Evolutionary conservation across 2,797 vertebrate species (phyloP), one percentile per base, ranked within the genome.

Genomic region (Sebastes jordani): DNA sequence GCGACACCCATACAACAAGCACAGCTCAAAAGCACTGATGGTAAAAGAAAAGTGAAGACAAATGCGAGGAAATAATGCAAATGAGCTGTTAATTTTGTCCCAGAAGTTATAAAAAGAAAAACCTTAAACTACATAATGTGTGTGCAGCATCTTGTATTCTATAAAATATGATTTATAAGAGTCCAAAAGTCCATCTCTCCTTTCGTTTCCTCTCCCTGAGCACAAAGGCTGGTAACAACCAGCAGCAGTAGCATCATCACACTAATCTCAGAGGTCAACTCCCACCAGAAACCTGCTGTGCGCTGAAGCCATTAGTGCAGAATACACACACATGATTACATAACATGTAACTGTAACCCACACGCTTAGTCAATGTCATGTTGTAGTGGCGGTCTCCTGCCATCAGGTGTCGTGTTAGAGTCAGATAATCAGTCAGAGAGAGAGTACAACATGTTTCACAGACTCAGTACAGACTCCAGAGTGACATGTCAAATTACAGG

Each of bases 401-500:
- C 90, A 88, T 66, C 56, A 77, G 87, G 85, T 75, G 88, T 83
- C 82, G 4, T 2, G 9, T 68, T 72, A 58, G 74, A 70, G 80
- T 74, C 66, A 34, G 76, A 74, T 20, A 13, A 1, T 30, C 22
- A 55, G n/a, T 56, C 20, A 6, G 11, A 23, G 11, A n/a, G 70
- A 29, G 59, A 4, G 30, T 5, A 3, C 11, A 22, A 8, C 22
- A 36, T 4, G n/a, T 20, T 22, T 23, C 20, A 38, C 4, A 54
- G n/a, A n/a, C 1, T 2, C 34, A 20, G 25, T 1, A 25, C 11
- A 42, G 25, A 65, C 36, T 32, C 49, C 22, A 23, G 16, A 0
- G 60, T 7, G 5, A 36, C 60, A 23, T 22, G 49, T 3, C 1
- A 25, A 2, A 32, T 30, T 10, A 5, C 6, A 46, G 16, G 7